phyloP scores from a whole-genome alignment of 2,113 vertebrate genomes.

The Emberiza fucata region DNA sequence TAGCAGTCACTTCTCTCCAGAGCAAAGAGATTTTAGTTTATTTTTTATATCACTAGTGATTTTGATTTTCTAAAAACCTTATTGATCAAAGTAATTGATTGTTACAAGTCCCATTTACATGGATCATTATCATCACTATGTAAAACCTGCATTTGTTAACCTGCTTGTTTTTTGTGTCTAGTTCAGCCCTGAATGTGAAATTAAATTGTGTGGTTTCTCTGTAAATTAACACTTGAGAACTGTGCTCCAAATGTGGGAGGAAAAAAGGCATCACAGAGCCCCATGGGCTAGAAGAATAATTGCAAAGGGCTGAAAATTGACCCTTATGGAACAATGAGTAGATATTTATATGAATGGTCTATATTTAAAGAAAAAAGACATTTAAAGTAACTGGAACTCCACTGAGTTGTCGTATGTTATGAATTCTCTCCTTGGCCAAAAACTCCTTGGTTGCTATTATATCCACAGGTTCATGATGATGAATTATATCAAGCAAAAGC shows the following conservation, averaged over 20 bases:
- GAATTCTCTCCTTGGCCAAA: constrained; percentile 3
- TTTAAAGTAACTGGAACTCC: neutral
- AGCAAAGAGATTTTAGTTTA: neutral
- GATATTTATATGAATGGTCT: neutral
- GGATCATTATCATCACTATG: neutral
- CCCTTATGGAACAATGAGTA: neutral
- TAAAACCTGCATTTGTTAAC: neutral
- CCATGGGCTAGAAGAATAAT: neutral
- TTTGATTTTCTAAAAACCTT: neutral
- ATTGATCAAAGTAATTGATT: neutral
- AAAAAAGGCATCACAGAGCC: neutral
- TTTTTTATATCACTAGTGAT: neutral
- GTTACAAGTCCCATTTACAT: neutral
- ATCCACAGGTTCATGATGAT: neutral
- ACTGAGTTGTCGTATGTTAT: neutral
- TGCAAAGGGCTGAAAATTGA: constrained; percentile 7
- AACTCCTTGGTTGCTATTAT: neutral
- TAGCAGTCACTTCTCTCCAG: neutral
- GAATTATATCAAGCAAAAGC: neutral
- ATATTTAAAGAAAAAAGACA: constrained; percentile 3
- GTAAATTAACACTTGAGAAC: neutral
- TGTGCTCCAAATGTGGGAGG: neutral
- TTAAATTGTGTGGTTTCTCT: neutral
- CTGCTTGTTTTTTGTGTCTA: neutral
- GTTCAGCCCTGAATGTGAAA: neutral